Evolutionary conservation across 2,888 invertebrate genomes (phyloP).

Genomic region (Brachycybe producta): DNA sequence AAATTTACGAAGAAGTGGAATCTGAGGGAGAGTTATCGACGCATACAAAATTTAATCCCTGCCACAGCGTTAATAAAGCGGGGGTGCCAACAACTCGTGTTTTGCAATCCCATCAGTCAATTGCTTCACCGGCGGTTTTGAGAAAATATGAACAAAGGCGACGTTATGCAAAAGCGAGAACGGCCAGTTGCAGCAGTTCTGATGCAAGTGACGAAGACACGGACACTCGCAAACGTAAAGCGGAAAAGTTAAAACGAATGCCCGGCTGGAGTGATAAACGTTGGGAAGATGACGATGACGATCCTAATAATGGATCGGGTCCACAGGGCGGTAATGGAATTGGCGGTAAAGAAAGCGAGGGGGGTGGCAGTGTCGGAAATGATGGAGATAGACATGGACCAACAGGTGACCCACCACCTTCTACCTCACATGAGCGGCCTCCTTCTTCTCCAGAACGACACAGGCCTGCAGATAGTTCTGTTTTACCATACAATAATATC

Average conservation of each 20-base stretch:
- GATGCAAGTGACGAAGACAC: conserved; percentile 67
- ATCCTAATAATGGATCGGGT: conserved; percentile 1
- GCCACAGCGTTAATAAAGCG: conserved; percentile 27
- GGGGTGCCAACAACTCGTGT: conserved; percentile 24
- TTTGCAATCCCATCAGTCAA: conserved; percentile 21
- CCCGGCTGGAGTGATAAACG: conserved; percentile 25
- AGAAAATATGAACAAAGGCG: conserved; percentile 37
- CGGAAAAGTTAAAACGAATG: conserved; percentile 50
- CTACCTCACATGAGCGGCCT: neutral
- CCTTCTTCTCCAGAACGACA: no score
- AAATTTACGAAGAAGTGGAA: conserved; percentile 54
- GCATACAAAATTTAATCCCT: conserved; percentile 15
- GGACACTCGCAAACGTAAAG: conserved; percentile 56
- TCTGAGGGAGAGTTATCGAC: conserved; percentile 30
- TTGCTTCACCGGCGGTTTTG: conserved; percentile 33
- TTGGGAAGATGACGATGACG: conserved; percentile 10
- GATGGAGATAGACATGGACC: neutral
- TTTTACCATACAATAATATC: no score
- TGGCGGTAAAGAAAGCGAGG: neutral
- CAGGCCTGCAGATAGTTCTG: no score
- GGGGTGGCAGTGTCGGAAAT: conserved; percentile 38
- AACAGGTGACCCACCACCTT: neutral
- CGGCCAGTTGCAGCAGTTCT: conserved; percentile 86
- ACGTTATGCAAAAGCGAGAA: conserved; percentile 56
- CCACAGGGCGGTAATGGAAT: conserved; percentile 4